Percentiles rank a stretch among this genome's conserved stretches.
Conservation (phyloP, 2,113 vertebrate genomes). For the Paradisaea rubra region DNA sequence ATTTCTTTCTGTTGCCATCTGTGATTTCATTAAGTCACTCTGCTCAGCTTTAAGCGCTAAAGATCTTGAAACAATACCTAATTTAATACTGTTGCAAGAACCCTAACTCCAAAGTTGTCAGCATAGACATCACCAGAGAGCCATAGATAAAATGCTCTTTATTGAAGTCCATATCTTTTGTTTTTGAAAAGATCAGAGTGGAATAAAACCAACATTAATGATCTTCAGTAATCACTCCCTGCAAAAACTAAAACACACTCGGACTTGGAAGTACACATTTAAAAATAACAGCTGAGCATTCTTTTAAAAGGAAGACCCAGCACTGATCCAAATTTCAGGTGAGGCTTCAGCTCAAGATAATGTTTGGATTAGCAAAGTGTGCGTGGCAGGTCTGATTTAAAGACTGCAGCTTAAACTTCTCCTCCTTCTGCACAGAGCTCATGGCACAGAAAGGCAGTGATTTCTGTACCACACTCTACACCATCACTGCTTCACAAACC, state of each 20-base stretch:
- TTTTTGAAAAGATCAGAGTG: not conserved
- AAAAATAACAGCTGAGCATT: not conserved
- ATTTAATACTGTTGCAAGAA: not conserved
- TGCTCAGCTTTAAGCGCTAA: not conserved
- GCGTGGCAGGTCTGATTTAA: not conserved
- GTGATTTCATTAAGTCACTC: not conserved
- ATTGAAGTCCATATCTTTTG: not conserved
- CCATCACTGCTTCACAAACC: not conserved
- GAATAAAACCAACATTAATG: not conserved
- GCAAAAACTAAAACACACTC: not conserved
- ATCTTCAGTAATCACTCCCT: not conserved
- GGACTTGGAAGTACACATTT: not conserved
- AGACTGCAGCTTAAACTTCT: not conserved
- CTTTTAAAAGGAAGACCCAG: not conserved
- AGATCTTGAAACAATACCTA: not conserved
- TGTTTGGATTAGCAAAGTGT: not conserved
- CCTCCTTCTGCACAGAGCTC: not conserved
- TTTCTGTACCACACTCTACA: not conserved
- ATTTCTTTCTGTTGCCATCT: not conserved
- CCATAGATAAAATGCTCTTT: not conserved
- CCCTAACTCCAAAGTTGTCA: not conserved
- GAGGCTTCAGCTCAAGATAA: not conserved
- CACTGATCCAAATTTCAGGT: not conserved
- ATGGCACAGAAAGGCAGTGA: not conserved
- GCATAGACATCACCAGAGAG: not conserved